A percentile compares a stretch with the other conserved stretches of the same genome.
Evolutionary conservation across 2,888 invertebrate species (phyloP).

Genomic region (Odontocolon sp.): DNA sequence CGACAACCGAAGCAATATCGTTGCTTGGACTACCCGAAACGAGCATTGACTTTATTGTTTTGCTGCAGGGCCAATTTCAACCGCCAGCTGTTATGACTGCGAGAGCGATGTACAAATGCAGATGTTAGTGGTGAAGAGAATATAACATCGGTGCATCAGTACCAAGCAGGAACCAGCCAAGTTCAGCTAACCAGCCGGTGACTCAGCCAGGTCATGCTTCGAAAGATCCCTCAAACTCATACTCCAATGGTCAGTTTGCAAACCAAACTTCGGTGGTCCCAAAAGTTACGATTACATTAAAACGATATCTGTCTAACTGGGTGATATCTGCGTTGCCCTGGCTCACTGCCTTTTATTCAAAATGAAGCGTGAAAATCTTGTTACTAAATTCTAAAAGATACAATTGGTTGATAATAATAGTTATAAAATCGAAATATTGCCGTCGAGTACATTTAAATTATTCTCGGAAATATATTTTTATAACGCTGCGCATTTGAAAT

Average conservation of each 20-base stretch:
- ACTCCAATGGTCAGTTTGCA: slow-evolving; percentile 43
- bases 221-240: slow-evolving; percentile 35
- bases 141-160: slow-evolving; percentile 47
- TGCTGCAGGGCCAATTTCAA: slow-evolving; percentile 62
- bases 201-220: slow-evolving; percentile 33
- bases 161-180: slow-evolving; percentile 29
- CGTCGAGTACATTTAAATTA: no score
- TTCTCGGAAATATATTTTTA: no score
- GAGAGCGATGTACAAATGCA: slow-evolving; percentile 18
- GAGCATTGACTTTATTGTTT: slow-evolving; percentile 64
- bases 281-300: slow-evolving; percentile 49
- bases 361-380: no score
- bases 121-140: slow-evolving; percentile 12
- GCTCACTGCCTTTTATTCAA: background rate
- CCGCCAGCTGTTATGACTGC: slow-evolving; percentile 62
- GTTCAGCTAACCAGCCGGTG: slow-evolving; percentile 19
- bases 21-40: slow-evolving; percentile 19
- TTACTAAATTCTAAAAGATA: no score
- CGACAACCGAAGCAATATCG: slow-evolving; percentile 44
- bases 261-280: slow-evolving; percentile 35
- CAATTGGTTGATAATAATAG: no score
- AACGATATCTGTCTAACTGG: slow-evolving; percentile 41
- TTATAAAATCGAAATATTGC: no score
- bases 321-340: background rate
- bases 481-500: background rate